Conservation (phyloP, 2,797 vertebrate species). For the Lates japonicus region DNA sequence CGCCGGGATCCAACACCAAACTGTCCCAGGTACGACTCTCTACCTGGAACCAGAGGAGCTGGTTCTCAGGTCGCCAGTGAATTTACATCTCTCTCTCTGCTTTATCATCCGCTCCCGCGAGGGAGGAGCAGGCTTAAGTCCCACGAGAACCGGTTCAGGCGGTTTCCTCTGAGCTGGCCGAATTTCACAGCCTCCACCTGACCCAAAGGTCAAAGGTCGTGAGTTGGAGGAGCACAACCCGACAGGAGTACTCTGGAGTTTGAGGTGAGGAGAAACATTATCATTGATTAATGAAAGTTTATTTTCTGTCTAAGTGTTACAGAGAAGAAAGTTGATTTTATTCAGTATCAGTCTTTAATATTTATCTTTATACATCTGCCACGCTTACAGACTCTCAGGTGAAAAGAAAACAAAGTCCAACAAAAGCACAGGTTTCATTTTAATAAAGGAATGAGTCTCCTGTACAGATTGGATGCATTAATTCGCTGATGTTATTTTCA, state of each 20-base stretch:
- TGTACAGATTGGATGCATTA: no score
- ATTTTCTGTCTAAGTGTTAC: no score
- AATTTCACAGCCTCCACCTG: slow-evolving; percentile 87
- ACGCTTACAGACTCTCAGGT: no score
- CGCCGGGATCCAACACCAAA: slow-evolving; percentile 93
- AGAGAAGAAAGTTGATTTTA: no score
- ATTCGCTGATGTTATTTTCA: no score
- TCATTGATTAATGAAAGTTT: no score
- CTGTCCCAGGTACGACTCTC: slow-evolving; percentile 90
- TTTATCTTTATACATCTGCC: no score
- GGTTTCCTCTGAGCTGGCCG: slow-evolving; percentile 90
- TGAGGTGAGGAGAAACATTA: slow-evolving; percentile 88
- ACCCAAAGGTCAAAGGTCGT: slow-evolving; percentile 92
- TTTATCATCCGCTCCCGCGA: slow-evolving; percentile 57
- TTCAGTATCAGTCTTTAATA: no score
- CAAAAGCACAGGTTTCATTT: no score
- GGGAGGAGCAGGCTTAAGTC: slow-evolving; percentile 96
- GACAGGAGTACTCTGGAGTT: slow-evolving; percentile 96
- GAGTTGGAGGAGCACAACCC: slow-evolving; percentile 94
- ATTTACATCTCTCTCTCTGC: neutral
- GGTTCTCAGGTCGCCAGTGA: neutral
- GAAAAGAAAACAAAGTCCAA: no score
- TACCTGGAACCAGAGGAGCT: no score
- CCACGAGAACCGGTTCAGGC: slow-evolving; percentile 92
- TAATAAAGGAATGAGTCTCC: no score